These are phyloP conservation scores for Aphis craccivora DNA, from an alignment of 1,140 invertebrate genomes.

Conservation along the genomic window DNA sequence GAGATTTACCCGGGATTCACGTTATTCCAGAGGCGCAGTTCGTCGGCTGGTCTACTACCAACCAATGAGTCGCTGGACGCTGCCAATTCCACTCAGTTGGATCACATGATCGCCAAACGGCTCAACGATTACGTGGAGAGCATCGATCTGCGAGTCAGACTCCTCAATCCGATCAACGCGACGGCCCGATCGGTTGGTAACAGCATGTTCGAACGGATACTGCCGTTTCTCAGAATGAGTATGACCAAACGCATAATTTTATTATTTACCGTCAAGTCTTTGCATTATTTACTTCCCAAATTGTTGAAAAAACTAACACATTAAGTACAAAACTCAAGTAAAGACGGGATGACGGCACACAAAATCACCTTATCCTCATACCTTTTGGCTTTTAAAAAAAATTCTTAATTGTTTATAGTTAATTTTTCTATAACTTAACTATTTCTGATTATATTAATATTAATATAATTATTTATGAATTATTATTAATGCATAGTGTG, in stretches of 20 bases:
- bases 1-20: constrained; percentile 36
- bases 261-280: constrained; percentile 17
- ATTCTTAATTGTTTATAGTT: neutral
- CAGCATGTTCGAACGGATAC: constrained; percentile 33
- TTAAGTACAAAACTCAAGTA: neutral
- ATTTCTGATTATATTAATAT: neutral
- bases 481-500: neutral
- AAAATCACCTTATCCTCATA: neutral
- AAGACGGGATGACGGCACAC: no score
- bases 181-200: constrained; percentile 37
- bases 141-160: constrained; percentile 20
- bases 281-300: constrained; percentile 18
- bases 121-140: constrained; percentile 40
- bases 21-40: neutral
- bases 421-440: neutral
- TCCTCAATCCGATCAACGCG: constrained; percentile 21
- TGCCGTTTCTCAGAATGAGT: constrained; percentile 53
- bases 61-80: neutral
- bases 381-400: neutral
- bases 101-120: constrained; percentile 31
- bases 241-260: constrained; percentile 35
- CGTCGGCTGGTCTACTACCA: neutral
- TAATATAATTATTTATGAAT: neutral
- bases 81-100: constrained; percentile 7
- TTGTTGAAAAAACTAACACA: neutral